Evolutionary conservation across 2,113 vertebrate genomes (phyloP), one percentile per base, ranked within the genome.

Genomic region (Euleptes europaea): DNA sequence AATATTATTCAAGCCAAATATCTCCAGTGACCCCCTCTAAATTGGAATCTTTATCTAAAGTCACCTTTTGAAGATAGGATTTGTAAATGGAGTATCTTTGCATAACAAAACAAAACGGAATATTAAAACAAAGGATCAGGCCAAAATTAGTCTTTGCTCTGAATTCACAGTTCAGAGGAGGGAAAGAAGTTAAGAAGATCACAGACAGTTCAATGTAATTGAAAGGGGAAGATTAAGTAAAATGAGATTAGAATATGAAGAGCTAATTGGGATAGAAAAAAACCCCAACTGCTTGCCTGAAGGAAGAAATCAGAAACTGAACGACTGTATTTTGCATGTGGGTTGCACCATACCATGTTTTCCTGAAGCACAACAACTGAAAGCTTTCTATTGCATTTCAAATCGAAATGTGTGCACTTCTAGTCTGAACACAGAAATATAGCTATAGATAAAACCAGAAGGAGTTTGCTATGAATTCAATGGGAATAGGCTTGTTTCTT

Each of bases 161-260:
- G 2, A 88, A 51, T 93, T 93, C 88, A 73, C 73, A 9, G 85
- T 84, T 81, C 75, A 88, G 63, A 31, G 81, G 88, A 86, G 89
- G 72, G 83, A 1, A 85, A 79, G 51, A 92, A 92, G 80, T 90
- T 91, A 92, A 86, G 89, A 90, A 90, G 88, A 92, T 93, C 92
- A 92, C 88, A 94, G 91, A 91, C 89, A 94, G 92, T 88, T 94
- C 88, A 92, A 90, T 93, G 93, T 94, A 54, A 60, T 60, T 60
- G 57, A 60, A 60, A 60, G 21, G 21, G 47, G 85, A 92, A 91
- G 89, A 89, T 94, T 91, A 94, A 92, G 91, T 88, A 91, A 91
- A 93, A 88, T 91, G 85, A 92, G 79, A 84, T 84, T 92, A 78
- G 88, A 93, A 86, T 92, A 83, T 67, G 84, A 91, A 91, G 67